Percentiles rank a stretch among this genome's conserved stretches.
phyloP scores from a whole-genome alignment of 2,113 vertebrate genomes.

The Pelvicachromis taeniatus region DNA sequence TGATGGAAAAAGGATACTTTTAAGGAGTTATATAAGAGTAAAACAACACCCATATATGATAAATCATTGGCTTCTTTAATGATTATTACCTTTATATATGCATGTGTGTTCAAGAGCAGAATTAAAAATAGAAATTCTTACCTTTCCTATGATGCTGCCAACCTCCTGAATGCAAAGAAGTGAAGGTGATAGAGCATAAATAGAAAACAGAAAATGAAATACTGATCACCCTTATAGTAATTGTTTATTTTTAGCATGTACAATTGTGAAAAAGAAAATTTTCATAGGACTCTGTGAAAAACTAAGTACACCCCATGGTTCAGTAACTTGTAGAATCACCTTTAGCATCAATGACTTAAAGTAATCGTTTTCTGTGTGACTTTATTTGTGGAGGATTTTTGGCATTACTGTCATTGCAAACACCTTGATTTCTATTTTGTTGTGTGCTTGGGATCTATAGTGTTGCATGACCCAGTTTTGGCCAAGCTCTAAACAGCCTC shows the following conservation, averaged over 20 bases:
- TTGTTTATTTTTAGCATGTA: background rate
- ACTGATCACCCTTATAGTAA: background rate
- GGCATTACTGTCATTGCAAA: background rate
- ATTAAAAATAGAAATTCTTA: constrained; percentile 27
- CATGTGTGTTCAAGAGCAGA: background rate
- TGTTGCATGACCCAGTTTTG: background rate
- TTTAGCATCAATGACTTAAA: background rate
- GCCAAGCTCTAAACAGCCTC: background rate
- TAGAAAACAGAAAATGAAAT: background rate
- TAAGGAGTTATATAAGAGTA: background rate
- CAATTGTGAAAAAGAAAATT: background rate
- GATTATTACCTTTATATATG: background rate
- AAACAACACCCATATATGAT: background rate
- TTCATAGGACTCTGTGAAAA: background rate
- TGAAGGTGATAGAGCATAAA: background rate
- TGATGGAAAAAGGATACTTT: background rate
- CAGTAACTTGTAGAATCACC: background rate
- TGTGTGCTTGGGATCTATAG: too few relatives aligned
- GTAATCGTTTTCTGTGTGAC: background rate
- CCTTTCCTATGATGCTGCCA: constrained; percentile 78
- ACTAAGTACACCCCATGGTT: background rate
- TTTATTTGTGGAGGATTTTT: background rate
- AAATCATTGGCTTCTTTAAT: background rate
- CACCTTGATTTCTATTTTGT: background rate
- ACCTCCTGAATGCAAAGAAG: constrained; percentile 63